Conservation (phyloP, 2,888 invertebrate species). For the Phaonia tiefii region DNA sequence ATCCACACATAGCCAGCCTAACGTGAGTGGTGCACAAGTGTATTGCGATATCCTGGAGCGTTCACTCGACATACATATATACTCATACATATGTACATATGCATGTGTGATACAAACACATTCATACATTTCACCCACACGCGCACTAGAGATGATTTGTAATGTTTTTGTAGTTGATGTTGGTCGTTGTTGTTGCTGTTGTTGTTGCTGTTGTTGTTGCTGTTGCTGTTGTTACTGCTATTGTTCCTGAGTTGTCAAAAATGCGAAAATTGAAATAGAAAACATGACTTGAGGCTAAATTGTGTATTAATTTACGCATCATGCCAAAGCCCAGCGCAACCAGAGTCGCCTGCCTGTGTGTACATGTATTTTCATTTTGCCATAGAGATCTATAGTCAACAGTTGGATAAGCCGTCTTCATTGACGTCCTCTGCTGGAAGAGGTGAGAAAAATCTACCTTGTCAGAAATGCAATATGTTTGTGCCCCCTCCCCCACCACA, state of each 20-base stretch:
- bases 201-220: conserved; percentile 11
- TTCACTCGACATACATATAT: conserved; percentile 30
- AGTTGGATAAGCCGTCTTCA: no score
- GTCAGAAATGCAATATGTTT: no score
- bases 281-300: conserved; percentile 67
- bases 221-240: background rate
- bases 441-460: no score
- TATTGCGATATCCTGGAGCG: conserved; percentile 55
- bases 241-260: conserved; percentile 48
- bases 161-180: conserved; percentile 25
- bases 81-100: conserved; percentile 1
- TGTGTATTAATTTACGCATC: conserved; percentile 60
- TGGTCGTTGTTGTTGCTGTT: conserved; percentile 1
- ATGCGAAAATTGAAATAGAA: conserved; percentile 67
- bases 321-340: conserved; percentile 38
- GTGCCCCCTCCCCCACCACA: no score
- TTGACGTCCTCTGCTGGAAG: no score
- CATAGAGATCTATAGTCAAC: no score
- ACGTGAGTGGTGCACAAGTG: conserved; percentile 4
- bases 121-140: conserved; percentile 11
- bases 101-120: background rate
- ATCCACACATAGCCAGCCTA: background rate
- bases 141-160: conserved; percentile 4
- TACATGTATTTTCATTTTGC: no score
- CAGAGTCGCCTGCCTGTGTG: no score